A percentile compares a stretch with the other conserved stretches of the same genome.
These are phyloP conservation scores for Pocillopora meandrina DNA, from an alignment of 92 coral and sea anemone genomes.

Conservation along the genomic window DNA sequence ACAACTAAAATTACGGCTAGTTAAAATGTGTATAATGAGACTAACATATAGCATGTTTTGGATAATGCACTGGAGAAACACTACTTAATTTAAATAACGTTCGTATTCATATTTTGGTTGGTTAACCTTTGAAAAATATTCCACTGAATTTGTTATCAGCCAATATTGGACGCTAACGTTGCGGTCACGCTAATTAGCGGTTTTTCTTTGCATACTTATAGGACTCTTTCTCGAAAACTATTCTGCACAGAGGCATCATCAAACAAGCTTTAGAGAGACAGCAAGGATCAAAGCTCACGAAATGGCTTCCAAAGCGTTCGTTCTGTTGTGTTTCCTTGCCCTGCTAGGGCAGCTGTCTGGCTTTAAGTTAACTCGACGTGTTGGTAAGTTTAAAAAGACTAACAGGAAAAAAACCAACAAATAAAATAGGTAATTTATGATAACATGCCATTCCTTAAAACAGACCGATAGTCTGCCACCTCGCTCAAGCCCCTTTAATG, in stretches of 20 bases:
- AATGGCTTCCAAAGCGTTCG: background rate
- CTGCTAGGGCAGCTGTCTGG: background rate
- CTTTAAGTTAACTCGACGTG: background rate
- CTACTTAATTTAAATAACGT: background rate
- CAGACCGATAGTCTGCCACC: too few relatives aligned
- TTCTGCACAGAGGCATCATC: background rate
- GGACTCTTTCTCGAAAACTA: background rate
- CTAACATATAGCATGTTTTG: too few relatives aligned
- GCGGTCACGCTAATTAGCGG: background rate
- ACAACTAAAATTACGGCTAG: too few relatives aligned
- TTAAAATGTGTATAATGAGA: too few relatives aligned
- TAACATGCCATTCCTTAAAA: too few relatives aligned
- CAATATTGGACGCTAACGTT: background rate
- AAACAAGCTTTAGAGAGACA: background rate
- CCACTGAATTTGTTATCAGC: background rate
- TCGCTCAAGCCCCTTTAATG: too few relatives aligned
- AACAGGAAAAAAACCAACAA: too few relatives aligned
- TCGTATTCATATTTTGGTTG: background rate
- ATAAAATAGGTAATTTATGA: too few relatives aligned
- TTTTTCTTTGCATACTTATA: background rate
- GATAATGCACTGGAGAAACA: background rate
- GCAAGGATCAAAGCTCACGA: background rate
- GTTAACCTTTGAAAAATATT: background rate
- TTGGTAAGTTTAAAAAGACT: background rate
- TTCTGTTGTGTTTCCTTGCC: background rate